Base-by-base conservation (phyloP, 2,888 invertebrate species). In the Pollenia labialis region DNA sequence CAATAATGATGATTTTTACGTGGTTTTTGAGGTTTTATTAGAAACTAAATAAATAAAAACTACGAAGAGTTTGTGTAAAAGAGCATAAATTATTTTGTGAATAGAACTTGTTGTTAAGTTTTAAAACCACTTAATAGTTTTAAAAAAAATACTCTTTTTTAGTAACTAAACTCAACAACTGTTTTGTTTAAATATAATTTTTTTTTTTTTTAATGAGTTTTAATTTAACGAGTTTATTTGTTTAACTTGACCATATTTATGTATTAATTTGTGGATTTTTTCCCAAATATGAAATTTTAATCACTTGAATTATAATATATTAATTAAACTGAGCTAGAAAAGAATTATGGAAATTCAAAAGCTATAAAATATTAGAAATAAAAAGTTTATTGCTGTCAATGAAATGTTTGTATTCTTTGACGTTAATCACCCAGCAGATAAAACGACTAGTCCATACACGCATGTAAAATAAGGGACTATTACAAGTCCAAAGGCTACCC, bases 21-120 rank as follows among this genome's bases (percentile, higher is more conserved):
- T 81, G 84, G 87, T 58, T 81, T 84, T 84, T 87, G 87, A 69
- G 87, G 87, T 87, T 81, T 79, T 68, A 84, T 79, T 84, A 68
- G 79, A 60, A 79, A 74, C 50, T 72, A 40, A 64, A 62, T 56
- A 32, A 42, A 4, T 4, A 83, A 62, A 52, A 46, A 64, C 12
- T 12, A 32, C 1, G 10, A 23, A 9, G 4, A 68, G 4, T 40
- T 77, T 54, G 14, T 7, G 14, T 42, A 40, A 40, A 71, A 71
- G 32, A 44, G 18, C 18, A 54, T 58, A 60, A 69, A 71, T 50
- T 79, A 50, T 56, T 58, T 80, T 71, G 16, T 62, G 12, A 60
- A 60, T 18, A 42, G 79, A 50, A 62, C 60, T 62, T 32, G 79
- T 23, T 52, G 52, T 68, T 54, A 69, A 74, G 58, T 40, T 74